phyloP scores from a whole-genome alignment of 2,113 vertebrate species.

The Neodon shergylaensis region DNA sequence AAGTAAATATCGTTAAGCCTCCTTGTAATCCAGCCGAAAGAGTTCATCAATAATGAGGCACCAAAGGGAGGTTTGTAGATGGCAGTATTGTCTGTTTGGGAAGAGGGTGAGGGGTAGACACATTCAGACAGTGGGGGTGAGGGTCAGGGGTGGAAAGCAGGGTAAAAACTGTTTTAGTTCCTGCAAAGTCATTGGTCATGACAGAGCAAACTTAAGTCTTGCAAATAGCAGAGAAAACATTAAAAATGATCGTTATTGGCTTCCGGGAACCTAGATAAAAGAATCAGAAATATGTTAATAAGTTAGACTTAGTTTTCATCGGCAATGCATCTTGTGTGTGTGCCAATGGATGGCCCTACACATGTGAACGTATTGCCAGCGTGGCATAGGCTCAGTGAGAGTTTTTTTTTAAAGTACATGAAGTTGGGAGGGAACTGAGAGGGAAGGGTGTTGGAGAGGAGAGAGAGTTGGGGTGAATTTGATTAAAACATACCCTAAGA shows the following conservation, averaged over 20 bases:
- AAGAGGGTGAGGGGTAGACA: neutral
- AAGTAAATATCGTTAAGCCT: neutral
- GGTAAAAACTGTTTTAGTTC: neutral
- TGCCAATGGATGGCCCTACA: neutral
- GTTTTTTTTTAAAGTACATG: neutral
- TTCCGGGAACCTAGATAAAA: neutral
- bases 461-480: neutral
- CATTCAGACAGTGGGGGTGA: rapidly evolving
- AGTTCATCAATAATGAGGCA: neutral
- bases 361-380: too few species aligned
- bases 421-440: neutral
- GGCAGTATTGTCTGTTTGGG: rapidly evolving
- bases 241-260: too few species aligned
- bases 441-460: neutral
- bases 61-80: neutral
- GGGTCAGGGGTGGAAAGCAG: neutral
- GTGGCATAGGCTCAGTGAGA: neutral
- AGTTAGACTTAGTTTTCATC: neutral
- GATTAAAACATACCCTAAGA: neutral
- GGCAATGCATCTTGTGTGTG: neutral
- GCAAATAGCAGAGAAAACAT: neutral
- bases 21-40: neutral
- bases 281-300: neutral
- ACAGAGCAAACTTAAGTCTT: neutral
- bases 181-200: neutral